Base-by-base conservation (phyloP, 2,113 vertebrate genomes). In the Myotis davidii region DNA sequence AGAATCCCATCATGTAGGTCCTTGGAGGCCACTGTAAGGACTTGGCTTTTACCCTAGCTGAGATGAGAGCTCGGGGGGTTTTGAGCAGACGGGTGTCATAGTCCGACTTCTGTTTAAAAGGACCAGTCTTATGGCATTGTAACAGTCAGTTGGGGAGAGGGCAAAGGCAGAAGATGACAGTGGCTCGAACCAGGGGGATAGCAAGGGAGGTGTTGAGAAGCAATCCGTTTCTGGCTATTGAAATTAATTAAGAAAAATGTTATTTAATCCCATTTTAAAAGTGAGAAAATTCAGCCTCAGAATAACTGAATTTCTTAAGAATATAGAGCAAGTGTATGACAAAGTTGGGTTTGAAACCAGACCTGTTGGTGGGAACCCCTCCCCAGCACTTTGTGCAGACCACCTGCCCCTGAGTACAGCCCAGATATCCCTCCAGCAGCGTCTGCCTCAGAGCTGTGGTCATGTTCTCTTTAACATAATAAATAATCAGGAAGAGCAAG, bases 401-500 rank as follows among this genome's bases (percentile, higher is more conserved):
- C 50, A 23, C 11, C 54, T 61, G 56, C 52, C 52, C 9, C 25
- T 39, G 13, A 91, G 29, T 1, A 27, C 9, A 56, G 50, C 37
- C 59, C 39, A n/a, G 56, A 52, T 18, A 65, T n/a, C 87, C 74
- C 50, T n/a, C 70, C 74, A 7, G 6, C 37, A 79, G 61, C 52
- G 45, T 74, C 73, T 61, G 77, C 78, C 76, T 74, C 42, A 3
- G 48, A 81, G 45, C 52, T 27, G 52, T 50, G 77, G 32, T 59
- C 84, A 54, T 84, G 65, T 84, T 86, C 93, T 96, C 83, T 74
- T 86, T 89, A 96, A 29, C 87, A 59, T 96, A 94, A 87, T 89
- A 89, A 97, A 97, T 83, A 91, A 88, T 45, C 27, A 18, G 69
- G 79, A 69, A 84, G 59, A 94, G 65, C 92, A 45, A 72, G 74